Evolutionary conservation across 2,888 invertebrate species (phyloP).

Genomic region (Siphlonurus alternatus): DNA sequence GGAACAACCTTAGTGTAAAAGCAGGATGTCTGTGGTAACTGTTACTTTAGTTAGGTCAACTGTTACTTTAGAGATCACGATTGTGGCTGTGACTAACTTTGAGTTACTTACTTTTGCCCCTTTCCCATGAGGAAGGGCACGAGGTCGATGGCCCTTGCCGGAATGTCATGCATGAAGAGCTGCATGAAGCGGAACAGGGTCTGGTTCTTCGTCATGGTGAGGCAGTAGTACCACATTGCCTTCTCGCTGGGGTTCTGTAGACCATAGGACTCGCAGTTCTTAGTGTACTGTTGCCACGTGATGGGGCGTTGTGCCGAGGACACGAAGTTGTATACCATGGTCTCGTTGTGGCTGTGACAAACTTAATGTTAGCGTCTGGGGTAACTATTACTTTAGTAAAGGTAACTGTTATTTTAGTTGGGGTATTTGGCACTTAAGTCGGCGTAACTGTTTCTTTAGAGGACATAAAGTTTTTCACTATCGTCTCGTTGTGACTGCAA

Average conservation of each 20-base stretch:
- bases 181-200: background rate
- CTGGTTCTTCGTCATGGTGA: slow-evolving; percentile 19
- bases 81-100: too few species aligned
- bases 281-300: slow-evolving; percentile 33
- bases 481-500: too few species aligned
- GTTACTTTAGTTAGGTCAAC: background rate
- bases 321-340: slow-evolving; percentile 35
- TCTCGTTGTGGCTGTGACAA: slow-evolving; percentile 2
- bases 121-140: slow-evolving; percentile 4
- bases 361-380: too few species aligned
- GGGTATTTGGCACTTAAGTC: too few species aligned
- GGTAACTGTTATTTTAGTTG: too few species aligned
- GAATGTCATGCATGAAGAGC: slow-evolving; percentile 4
- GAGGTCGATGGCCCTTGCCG: slow-evolving; percentile 5
- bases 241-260: slow-evolving; percentile 5
- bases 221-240: slow-evolving; percentile 25
- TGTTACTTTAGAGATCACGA: too few species aligned
- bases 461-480: too few species aligned
- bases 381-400: too few species aligned
- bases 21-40: background rate
- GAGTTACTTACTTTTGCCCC: slow-evolving; percentile 3
- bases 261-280: slow-evolving; percentile 13
- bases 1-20: too few species aligned
- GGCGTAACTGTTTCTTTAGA: too few species aligned
- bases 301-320: slow-evolving; percentile 35